A percentile compares a stretch with the other conserved stretches of the same genome.
These are phyloP conservation scores for Linnaemya vulpina DNA, from an alignment of 2,888 invertebrate genomes.

Conservation along the genomic window DNA sequence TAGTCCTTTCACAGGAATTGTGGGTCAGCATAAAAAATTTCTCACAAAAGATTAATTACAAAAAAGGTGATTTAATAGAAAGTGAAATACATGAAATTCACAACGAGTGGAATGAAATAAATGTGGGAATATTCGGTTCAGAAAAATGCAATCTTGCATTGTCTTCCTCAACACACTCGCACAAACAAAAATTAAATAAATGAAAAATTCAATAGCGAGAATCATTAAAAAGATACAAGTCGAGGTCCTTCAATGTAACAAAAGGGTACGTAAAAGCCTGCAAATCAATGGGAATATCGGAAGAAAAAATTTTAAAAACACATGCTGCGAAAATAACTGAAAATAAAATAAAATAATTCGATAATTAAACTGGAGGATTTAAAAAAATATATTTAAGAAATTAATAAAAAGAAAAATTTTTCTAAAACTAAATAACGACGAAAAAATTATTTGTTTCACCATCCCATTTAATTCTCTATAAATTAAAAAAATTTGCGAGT, in stretches of 20 bases:
- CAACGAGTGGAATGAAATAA: conserved; percentile 38
- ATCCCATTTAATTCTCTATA: too few relatives aligned
- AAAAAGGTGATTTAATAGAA: conserved; percentile 47
- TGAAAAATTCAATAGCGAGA: too few relatives aligned
- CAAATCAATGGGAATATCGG: background rate
- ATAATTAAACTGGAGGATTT: too few relatives aligned
- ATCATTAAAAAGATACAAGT: conserved; percentile 19
- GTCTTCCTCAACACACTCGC: background rate
- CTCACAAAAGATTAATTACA: conserved; percentile 65
- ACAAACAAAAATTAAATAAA: background rate
- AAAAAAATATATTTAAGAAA: too few relatives aligned
- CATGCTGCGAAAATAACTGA: background rate
- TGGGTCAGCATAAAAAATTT: conserved; percentile 63
- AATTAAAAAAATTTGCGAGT: too few relatives aligned
- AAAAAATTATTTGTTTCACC: too few relatives aligned
- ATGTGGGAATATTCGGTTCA: conserved; percentile 57
- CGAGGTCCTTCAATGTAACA: background rate
- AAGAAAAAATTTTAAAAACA: background rate
- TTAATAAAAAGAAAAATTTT: too few relatives aligned
- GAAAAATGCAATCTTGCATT: conserved; percentile 61
- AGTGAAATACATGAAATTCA: background rate
- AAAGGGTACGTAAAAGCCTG: background rate
- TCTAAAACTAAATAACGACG: too few relatives aligned
- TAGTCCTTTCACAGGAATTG: conserved; percentile 48
- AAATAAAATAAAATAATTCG: background rate